These are phyloP conservation scores for Ectropis crepuscularia DNA, from an alignment of 2,888 invertebrate genomes.

Conservation along the genomic window DNA sequence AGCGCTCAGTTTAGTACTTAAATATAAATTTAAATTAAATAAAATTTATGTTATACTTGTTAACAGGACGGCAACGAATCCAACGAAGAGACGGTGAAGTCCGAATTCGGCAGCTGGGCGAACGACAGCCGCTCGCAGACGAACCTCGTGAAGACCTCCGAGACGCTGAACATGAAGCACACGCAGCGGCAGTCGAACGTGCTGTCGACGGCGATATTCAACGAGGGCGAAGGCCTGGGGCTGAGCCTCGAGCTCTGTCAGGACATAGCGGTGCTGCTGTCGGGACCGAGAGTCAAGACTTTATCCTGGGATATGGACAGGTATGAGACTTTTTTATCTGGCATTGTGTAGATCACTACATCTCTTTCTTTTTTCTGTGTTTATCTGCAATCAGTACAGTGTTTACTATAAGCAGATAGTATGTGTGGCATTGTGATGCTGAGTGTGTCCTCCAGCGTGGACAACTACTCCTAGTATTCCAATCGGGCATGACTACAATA, in stretches of 20 bases:
- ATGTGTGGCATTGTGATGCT: no score
- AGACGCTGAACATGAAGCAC: constrained; percentile 72
- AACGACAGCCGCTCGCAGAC: constrained; percentile 76
- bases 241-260: constrained; percentile 87
- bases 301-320: constrained; percentile 88
- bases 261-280: constrained; percentile 88
- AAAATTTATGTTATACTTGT: not conserved
- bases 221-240: constrained; percentile 87
- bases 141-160: constrained; percentile 80
- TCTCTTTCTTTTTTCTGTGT: no score
- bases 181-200: constrained; percentile 80
- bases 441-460: no score
- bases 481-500: no score
- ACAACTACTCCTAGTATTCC: no score
- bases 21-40: no score
- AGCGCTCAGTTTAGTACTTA: no score
- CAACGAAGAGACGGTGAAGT: constrained; percentile 52
- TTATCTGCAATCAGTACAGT: no score
- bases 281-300: constrained; percentile 89
- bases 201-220: constrained; percentile 82
- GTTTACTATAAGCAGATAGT: no score
- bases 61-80: constrained; percentile 61
- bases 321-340: constrained; percentile 45
- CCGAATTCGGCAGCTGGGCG: constrained; percentile 76
- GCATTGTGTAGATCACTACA: no score